A percentile compares a stretch with the other conserved stretches of the same genome.
These are phyloP conservation scores for Poeciliopsis occidentalis DNA, from an alignment of 2,113 vertebrate genomes.

Conservation along the genomic window DNA sequence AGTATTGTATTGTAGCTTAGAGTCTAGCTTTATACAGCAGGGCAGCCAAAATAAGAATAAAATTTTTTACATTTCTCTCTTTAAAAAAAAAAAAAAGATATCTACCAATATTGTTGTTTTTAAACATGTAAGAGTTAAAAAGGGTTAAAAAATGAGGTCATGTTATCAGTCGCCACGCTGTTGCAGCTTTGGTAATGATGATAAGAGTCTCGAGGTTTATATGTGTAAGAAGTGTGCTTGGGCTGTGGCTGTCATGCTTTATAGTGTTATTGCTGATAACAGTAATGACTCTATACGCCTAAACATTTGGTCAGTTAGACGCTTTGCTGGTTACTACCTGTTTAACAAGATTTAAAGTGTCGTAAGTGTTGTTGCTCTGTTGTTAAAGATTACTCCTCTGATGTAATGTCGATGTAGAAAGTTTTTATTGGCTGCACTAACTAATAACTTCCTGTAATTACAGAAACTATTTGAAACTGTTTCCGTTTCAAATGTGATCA, in stretches of 20 bases:
- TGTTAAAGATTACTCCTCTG: not conserved
- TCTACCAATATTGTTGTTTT: not conserved
- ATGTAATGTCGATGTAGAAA: not conserved
- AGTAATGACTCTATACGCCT: not conserved
- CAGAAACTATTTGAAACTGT: too few relatives aligned
- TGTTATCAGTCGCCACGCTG: slow-evolving; percentile 34
- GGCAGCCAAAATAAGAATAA: not conserved
- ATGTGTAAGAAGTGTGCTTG: slow-evolving; percentile 12
- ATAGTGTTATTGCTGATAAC: not conserved
- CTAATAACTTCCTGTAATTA: not conserved
- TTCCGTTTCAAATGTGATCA: too few relatives aligned
- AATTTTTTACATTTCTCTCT: not conserved
- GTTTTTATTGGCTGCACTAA: not conserved
- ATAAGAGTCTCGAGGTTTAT: slow-evolving; percentile 34
- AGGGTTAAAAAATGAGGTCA: slow-evolving; percentile 1
- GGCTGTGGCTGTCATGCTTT: slow-evolving; percentile 12
- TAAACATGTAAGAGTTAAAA: not conserved
- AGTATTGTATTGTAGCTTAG: not conserved
- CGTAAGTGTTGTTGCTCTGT: not conserved
- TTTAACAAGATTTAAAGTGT: not conserved
- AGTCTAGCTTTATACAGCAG: not conserved
- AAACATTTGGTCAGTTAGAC: not conserved
- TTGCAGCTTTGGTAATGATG: slow-evolving; percentile 27
- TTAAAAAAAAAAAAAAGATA: not conserved
- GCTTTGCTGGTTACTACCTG: not conserved